These are phyloP conservation scores for Xestoiulus laeticollis DNA, from an alignment of 2,888 invertebrate species.

Conservation along the genomic window DNA sequence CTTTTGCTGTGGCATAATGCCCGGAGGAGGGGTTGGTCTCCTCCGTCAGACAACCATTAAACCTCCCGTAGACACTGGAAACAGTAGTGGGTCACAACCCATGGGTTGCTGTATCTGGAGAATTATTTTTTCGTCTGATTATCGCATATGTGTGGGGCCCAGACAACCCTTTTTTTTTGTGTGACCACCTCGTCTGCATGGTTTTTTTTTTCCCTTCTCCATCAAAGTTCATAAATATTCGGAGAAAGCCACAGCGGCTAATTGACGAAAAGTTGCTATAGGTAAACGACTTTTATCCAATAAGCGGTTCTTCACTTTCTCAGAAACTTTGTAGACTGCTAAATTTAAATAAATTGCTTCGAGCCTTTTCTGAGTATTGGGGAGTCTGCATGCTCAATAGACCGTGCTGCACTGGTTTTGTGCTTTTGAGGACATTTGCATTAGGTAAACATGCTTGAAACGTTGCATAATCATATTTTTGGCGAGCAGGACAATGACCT, in stretches of 20 bases:
- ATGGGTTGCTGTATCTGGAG: background rate
- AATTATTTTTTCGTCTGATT: background rate
- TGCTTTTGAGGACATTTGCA: background rate
- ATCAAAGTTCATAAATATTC: background rate
- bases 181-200: background rate
- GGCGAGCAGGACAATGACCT: background rate
- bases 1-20: conserved; percentile 6
- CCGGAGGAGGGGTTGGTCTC: conserved; percentile 9
- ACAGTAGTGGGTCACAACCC: conserved; percentile 19
- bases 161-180: conserved; percentile 10
- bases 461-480: background rate
- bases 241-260: background rate
- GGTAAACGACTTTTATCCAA: background rate
- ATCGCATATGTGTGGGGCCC: conserved; percentile 16
- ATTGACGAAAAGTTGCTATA: conserved; percentile 15
- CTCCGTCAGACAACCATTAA: background rate
- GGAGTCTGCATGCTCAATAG: background rate
- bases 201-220: background rate
- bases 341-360: conserved; percentile 2
- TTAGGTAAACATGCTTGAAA: background rate
- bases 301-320: conserved; percentile 5
- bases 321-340: background rate
- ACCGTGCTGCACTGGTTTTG: background rate
- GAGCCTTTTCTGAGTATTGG: background rate
- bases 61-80: conserved; percentile 26